A percentile compares a stretch with the other conserved stretches of the same genome.
Conservation (phyloP, 1,140 invertebrate species). For the Holcopasites calliopsidis region DNA sequence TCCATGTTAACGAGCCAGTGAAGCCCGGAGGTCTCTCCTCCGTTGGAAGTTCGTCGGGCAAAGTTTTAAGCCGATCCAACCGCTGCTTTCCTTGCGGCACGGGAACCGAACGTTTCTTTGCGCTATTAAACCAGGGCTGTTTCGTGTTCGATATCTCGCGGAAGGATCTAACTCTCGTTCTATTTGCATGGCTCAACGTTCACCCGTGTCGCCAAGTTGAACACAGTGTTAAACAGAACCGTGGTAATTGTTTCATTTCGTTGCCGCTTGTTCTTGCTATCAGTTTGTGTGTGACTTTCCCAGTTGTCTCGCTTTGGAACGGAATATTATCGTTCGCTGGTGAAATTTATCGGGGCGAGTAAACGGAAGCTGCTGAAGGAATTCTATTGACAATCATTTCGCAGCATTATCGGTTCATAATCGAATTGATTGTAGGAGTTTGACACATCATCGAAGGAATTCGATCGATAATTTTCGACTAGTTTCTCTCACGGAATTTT, state of each 20-base stretch:
- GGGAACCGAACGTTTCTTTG: background rate
- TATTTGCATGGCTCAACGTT: conserved; percentile 26
- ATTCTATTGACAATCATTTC: too few species aligned
- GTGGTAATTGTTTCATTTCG: background rate
- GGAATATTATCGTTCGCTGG: too few species aligned
- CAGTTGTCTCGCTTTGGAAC: too few species aligned
- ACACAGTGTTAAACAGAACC: background rate
- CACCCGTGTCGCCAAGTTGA: conserved; percentile 14
- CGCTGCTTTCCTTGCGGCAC: background rate
- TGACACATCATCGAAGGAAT: too few species aligned
- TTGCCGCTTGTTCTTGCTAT: background rate
- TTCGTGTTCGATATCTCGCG: conserved; percentile 1
- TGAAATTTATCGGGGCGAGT: background rate
- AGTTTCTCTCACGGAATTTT: too few species aligned
- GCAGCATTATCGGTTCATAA: too few species aligned
- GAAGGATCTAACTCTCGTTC: conserved; percentile 1
- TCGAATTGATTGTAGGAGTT: too few species aligned
- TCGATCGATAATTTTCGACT: too few species aligned
- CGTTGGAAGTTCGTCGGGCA: background rate
- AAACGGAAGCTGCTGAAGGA: background rate
- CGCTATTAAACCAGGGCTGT: too few species aligned
- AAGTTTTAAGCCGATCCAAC: conserved; percentile 2
- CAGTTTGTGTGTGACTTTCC: background rate
- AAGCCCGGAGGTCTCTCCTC: too few species aligned
- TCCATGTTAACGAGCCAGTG: too few species aligned